Conservation (phyloP, 1,140 invertebrate species). For the Drosophila pandora region DNA sequence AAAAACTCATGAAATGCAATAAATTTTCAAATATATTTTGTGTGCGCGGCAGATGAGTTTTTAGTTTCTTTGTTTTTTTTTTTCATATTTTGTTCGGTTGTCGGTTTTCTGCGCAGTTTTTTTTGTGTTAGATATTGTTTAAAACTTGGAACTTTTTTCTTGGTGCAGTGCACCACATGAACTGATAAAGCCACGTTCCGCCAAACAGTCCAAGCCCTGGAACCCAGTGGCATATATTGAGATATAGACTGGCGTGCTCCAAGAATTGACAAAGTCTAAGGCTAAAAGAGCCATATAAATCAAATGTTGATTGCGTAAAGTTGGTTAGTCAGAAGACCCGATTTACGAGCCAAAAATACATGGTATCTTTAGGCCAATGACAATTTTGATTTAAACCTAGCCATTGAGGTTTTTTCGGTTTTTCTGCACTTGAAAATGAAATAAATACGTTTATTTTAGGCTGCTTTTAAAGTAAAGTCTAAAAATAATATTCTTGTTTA, state of each 20-base stretch:
- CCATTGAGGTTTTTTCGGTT: not conserved
- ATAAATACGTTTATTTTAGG: too few relatives aligned
- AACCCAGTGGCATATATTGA: slow-evolving; percentile 12
- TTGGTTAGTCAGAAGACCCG: slow-evolving; percentile 34
- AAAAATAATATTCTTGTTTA: too few relatives aligned
- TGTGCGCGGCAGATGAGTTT: slow-evolving; percentile 44
- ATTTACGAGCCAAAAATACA: slow-evolving; percentile 55
- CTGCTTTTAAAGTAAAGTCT: too few relatives aligned
- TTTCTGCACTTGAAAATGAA: not conserved
- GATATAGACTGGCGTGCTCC: slow-evolving; percentile 23
- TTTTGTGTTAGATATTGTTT: slow-evolving; percentile 34
- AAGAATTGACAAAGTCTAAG: slow-evolving; percentile 39
- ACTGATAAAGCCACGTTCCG: slow-evolving; percentile 68
- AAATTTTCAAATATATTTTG: slow-evolving; percentile 80
- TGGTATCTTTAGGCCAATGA: slow-evolving; percentile 11
- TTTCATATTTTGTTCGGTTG: slow-evolving; percentile 1
- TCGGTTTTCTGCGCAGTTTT: slow-evolving; percentile 22
- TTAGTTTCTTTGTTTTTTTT: slow-evolving; percentile 27
- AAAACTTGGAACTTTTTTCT: slow-evolving; percentile 47
- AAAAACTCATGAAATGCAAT: slow-evolving; percentile 79
- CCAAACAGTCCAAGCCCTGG: slow-evolving; percentile 35
- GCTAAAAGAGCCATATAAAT: slow-evolving; percentile 51
- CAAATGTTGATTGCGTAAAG: slow-evolving; percentile 59
- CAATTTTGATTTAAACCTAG: slow-evolving; percentile 14
- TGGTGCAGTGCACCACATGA: slow-evolving; percentile 49